Evolutionary conservation across 2,888 invertebrate genomes (phyloP).

Genomic region (Dinocampus coccinellae): DNA sequence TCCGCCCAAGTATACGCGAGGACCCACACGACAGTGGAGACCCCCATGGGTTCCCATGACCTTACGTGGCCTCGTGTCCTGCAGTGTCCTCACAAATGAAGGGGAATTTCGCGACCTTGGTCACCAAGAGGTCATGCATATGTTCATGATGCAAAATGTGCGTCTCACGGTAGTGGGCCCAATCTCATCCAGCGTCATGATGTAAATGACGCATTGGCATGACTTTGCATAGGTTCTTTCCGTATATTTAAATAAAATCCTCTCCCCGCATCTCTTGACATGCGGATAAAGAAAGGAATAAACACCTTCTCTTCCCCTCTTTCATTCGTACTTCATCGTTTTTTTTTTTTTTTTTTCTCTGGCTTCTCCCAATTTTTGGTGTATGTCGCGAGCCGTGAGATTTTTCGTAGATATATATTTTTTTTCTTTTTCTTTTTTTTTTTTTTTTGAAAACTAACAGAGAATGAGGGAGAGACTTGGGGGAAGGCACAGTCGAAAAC

Average conservation of each 20-base stretch:
- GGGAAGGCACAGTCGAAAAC: neutral
- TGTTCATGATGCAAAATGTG: conserved; percentile 45
- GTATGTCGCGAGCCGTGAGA: conserved; percentile 16
- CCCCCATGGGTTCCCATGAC: conserved; percentile 69
- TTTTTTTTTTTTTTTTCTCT: conserved; percentile 24
- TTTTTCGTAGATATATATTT: conserved; percentile 2
- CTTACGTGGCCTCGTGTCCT: conserved; percentile 57
- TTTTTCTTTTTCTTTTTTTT: conserved; percentile 5
- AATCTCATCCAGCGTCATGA: conserved; percentile 30
- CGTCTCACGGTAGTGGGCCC: conserved; percentile 30
- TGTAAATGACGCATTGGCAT: conserved; percentile 24
- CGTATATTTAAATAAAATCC: conserved; percentile 19
- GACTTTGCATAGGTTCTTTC: conserved; percentile 17
- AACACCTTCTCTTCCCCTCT: neutral
- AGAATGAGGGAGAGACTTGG: neutral
- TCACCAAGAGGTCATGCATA: conserved; percentile 47
- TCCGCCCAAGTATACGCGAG: conserved; percentile 29
- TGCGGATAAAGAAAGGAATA: conserved; percentile 2
- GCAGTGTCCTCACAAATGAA: conserved; percentile 46
- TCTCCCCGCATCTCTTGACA: too few species aligned
- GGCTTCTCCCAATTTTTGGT: neutral
- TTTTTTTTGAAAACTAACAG: neutral
- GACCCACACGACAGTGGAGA: conserved; percentile 61
- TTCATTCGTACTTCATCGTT: neutral
- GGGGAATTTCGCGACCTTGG: conserved; percentile 44